These are phyloP conservation scores for Watsonalla binaria DNA, from an alignment of 2,888 invertebrate genomes.

Conservation along the genomic window DNA sequence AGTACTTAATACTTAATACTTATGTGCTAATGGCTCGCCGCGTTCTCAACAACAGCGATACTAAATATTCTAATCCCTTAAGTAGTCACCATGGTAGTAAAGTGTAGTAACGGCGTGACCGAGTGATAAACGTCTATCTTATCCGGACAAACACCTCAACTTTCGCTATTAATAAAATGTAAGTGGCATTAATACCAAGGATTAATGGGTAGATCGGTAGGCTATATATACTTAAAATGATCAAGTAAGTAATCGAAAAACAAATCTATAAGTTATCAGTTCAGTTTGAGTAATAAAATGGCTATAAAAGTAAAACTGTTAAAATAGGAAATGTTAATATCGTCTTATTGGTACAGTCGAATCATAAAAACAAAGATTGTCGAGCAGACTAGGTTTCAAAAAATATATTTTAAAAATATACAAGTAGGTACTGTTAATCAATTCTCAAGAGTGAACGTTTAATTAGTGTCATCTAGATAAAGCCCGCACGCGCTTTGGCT, in stretches of 20 bases:
- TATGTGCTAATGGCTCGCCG: background rate
- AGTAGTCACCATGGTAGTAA: background rate
- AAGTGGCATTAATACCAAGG: too few species aligned
- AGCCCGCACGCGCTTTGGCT: slow-evolving; percentile 52
- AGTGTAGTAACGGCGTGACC: background rate
- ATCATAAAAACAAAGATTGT: too few species aligned
- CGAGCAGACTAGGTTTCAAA: too few species aligned
- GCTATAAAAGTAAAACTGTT: too few species aligned
- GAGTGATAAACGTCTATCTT: background rate
- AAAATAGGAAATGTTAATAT: too few species aligned
- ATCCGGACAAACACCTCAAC: background rate
- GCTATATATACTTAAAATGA: too few species aligned
- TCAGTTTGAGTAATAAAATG: too few species aligned
- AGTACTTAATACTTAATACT: too few species aligned
- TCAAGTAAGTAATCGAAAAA: too few species aligned
- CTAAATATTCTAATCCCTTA: background rate
- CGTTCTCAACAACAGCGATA: background rate
- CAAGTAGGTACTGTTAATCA: background rate
- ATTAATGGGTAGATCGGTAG: too few species aligned
- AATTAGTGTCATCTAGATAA: slow-evolving; percentile 56
- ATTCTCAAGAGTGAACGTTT: slow-evolving; percentile 21
- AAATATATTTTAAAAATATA: background rate
- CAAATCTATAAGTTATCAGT: too few species aligned
- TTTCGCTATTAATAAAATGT: background rate
- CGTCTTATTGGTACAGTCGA: too few species aligned